phyloP scores from a whole-genome alignment of 2,113 vertebrate species.

The Spilogale gracilis region DNA sequence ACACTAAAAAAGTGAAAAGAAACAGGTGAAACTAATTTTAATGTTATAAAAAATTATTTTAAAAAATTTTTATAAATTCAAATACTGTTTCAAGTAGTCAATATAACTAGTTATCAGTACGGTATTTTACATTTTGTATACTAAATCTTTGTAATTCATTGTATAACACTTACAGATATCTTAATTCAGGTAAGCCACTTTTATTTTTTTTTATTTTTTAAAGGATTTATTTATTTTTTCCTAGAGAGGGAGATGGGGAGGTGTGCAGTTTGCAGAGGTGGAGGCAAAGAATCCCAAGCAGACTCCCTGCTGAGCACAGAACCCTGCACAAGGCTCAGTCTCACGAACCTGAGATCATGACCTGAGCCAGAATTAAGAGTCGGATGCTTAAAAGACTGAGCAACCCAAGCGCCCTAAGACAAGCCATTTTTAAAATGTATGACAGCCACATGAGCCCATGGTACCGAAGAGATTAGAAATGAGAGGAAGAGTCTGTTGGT shows the following conservation, averaged over 20 bases:
- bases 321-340: not conserved
- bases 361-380: not conserved
- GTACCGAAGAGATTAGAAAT: conserved; percentile 49
- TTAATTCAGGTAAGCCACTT: not conserved
- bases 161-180: not conserved
- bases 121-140: not conserved
- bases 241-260: not conserved
- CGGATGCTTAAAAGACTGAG: not conserved
- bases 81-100: conserved; percentile 1
- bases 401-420: not conserved
- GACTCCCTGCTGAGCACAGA: not conserved
- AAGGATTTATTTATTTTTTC: not conserved
- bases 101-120: not conserved
- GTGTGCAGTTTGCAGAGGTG: not conserved
- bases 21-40: conserved; percentile 6
- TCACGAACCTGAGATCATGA: not conserved
- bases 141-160: conserved; percentile 10
- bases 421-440: not conserved
- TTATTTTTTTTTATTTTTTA: not conserved
- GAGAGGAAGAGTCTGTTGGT: not conserved
- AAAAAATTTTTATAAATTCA: not conserved
- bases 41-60: not conserved
- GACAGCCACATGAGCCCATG: not conserved
- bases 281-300: not conserved
- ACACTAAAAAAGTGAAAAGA: conserved; percentile 2